Evolutionary conservation across 2,888 invertebrate genomes (phyloP), one percentile per base, ranked within the genome.

Genomic region (Polydrusus tereticollis): DNA sequence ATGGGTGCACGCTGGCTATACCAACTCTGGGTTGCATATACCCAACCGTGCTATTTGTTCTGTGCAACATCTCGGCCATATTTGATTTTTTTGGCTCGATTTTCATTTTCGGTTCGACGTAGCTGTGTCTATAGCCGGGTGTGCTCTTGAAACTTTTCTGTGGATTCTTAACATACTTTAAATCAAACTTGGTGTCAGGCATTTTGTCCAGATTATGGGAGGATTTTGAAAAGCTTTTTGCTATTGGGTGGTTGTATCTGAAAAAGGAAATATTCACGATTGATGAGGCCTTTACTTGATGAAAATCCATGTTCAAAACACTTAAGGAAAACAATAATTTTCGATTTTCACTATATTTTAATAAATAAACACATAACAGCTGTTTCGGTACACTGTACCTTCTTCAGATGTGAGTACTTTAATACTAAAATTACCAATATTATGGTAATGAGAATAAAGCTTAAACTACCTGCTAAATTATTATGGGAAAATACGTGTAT

Each of bases 71-170:
- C 8, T 86, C 85, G 3, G 81, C 79, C 69, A 80, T 83, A 60
- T 82, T 78, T 66, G 83, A 84, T 72, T 82, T 84, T 69, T 81
- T 81, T 23, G 80, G 79, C 3, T 78, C 82, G 41, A 83, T 81
- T 73, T 82, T 87, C 74, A 89, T 83, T 5, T 89, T 86, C 72
- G 90, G 88, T 77, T 91, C 91, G n/a, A 90, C 91, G 78, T 91
- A 91, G 80, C 91, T 91, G 80, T 91, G 91, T 62, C 91, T 87
- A 73, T 85, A 86, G 0, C 85, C 85, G 3, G 82, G 83, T 0
- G 79, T 68, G 60, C 78, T 80, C 20, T 79, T 79, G 18, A 75
- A 76, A 2, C 74, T 52, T 71, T 83, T 83, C 66, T 83, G 83
- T n/a, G 75, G 71, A 73, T 82, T 83, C 64, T 83, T 84, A 0